Conservation (phyloP, 2,113 vertebrate genomes). For the Orcinus orca region DNA sequence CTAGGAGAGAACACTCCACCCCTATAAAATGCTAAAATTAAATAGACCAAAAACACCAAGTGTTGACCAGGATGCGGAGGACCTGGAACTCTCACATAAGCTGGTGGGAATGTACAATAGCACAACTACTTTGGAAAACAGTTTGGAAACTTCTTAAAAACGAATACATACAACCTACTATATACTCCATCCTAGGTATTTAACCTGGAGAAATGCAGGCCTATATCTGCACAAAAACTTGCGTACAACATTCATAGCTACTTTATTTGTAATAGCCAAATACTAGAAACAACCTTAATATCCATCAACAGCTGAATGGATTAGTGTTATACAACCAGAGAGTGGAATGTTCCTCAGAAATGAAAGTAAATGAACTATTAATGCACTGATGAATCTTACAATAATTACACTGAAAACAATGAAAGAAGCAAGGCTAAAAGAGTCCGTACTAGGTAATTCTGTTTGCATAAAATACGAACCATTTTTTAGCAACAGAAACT, state of each 20-base stretch:
- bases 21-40: too few species aligned
- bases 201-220: neutral
- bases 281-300: neutral
- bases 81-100: neutral
- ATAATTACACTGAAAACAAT: neutral
- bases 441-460: neutral
- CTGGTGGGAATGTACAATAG: neutral
- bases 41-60: fast-evolving
- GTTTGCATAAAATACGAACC: neutral
- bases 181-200: neutral
- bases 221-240: fast-evolving
- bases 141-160: neutral
- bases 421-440: too few species aligned
- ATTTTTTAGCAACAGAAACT: neutral
- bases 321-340: fast-evolving
- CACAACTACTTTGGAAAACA: neutral
- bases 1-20: neutral
- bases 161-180: neutral
- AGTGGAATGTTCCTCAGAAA: fast-evolving
- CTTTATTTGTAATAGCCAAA: too few species aligned
- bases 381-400: neutral
- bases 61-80: fast-evolving
- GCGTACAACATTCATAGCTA: neutral
- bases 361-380: fast-evolving
- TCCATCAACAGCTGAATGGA: too few species aligned